A percentile compares a stretch with the other conserved stretches of the same genome.
Evolutionary conservation across 2,113 vertebrate genomes (phyloP).

Genomic region (Peromyscus polionotus): DNA sequence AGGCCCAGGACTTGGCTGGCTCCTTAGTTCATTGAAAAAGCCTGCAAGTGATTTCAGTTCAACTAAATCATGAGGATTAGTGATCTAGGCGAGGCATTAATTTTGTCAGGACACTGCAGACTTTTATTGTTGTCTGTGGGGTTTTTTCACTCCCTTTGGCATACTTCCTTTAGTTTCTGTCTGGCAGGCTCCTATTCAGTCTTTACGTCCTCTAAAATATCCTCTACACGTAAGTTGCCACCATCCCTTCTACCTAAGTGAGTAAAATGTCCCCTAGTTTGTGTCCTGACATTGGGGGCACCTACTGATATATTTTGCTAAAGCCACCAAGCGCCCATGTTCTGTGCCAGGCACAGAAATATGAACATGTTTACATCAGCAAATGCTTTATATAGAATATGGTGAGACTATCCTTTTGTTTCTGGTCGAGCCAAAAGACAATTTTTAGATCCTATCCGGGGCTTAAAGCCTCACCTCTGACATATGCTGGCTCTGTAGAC

Average conservation of each 20-base stretch:
- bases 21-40: background rate
- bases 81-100: background rate
- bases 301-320: background rate
- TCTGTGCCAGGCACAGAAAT: background rate
- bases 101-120: background rate
- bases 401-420: background rate
- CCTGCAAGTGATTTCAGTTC: background rate
- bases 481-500: background rate
- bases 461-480: background rate
- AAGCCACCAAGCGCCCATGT: background rate
- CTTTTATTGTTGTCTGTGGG: background rate
- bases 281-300: background rate
- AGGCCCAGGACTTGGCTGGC: background rate
- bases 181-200: background rate
- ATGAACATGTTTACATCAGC: conserved; percentile 23
- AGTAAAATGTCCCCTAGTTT: background rate
- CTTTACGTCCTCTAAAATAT: background rate
- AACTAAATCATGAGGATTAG: background rate
- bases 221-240: background rate
- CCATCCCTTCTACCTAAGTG: background rate
- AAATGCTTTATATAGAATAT: conserved; percentile 34
- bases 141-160: background rate
- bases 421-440: background rate
- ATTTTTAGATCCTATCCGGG: background rate
- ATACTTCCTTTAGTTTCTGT: background rate